These are phyloP conservation scores for Shinisaurus crocodilurus DNA, from an alignment of 2,113 vertebrate species.

Conservation along the genomic window DNA sequence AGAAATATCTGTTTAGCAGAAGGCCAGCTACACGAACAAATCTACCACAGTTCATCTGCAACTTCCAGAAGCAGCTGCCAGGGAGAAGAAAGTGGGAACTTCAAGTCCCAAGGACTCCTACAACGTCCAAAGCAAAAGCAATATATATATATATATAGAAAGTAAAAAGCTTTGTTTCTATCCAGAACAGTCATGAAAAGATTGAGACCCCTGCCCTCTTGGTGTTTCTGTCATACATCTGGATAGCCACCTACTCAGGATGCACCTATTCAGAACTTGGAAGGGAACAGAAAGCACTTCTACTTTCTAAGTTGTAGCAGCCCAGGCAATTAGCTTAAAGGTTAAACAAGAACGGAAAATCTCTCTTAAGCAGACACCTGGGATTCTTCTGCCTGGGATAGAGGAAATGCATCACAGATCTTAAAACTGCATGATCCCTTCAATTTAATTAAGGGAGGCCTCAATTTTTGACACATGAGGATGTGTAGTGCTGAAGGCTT, in stretches of 20 bases:
- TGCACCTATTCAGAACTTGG: neutral
- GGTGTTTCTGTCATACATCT: accelerated
- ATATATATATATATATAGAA: accelerated
- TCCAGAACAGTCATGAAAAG: too few species aligned
- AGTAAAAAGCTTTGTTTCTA: neutral
- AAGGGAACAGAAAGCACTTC: neutral
- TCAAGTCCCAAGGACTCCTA: neutral
- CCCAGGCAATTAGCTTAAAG: neutral
- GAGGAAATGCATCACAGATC: neutral
- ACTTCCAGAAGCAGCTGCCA: neutral
- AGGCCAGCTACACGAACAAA: neutral
- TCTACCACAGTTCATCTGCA: neutral
- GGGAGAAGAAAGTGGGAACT: neutral
- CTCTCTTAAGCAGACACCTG: neutral
- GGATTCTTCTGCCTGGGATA: neutral
- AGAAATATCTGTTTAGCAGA: neutral
- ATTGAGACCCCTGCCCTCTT: neutral
- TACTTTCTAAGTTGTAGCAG: neutral
- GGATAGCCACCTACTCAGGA: neutral
- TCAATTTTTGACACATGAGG: neutral
- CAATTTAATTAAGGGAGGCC: neutral
- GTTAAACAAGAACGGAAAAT: neutral
- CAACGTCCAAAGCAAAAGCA: neutral
- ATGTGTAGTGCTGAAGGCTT: neutral
- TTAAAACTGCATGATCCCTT: neutral